These are phyloP conservation scores for Propithecus perrieri DNA, from an alignment of 2,797 vertebrate species.

Conservation along the genomic window DNA sequence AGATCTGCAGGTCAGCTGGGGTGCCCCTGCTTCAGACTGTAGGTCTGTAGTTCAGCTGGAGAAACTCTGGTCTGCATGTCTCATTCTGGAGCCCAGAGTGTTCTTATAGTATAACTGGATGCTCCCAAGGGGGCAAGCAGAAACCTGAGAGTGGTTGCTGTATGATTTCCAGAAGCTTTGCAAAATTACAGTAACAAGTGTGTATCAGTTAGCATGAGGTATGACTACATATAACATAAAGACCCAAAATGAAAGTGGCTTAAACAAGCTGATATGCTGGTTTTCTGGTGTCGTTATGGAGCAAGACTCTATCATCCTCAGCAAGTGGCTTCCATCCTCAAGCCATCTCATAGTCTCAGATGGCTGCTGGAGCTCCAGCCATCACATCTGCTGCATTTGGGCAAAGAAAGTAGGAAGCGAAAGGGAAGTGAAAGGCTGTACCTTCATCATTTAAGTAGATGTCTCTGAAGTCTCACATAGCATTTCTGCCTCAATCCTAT, in stretches of 20 bases:
- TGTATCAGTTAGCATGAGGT: neutral
- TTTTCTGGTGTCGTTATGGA: neutral
- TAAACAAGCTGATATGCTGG: neutral
- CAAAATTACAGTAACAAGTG: neutral
- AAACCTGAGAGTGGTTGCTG: neutral
- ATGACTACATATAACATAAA: neutral
- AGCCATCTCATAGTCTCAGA: neutral
- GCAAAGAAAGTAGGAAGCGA: neutral
- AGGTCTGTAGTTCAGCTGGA: neutral
- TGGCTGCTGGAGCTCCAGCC: neutral
- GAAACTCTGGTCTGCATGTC: neutral
- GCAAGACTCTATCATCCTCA: neutral
- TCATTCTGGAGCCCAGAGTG: neutral
- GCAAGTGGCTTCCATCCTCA: neutral
- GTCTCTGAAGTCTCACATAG: neutral
- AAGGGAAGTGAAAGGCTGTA: neutral
- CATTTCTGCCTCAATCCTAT: neutral
- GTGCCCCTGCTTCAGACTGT: neutral
- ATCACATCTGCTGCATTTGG: neutral
- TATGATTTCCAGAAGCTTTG: neutral
- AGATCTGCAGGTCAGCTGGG: neutral
- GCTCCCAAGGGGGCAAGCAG: neutral
- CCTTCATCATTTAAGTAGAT: neutral
- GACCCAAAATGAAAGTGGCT: neutral
- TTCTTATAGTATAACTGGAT: neutral